A percentile compares a stretch with the other conserved stretches of the same genome.
phyloP scores from a whole-genome alignment of 92 coral and sea anemone species.

The Umimayanthus kanabou region DNA sequence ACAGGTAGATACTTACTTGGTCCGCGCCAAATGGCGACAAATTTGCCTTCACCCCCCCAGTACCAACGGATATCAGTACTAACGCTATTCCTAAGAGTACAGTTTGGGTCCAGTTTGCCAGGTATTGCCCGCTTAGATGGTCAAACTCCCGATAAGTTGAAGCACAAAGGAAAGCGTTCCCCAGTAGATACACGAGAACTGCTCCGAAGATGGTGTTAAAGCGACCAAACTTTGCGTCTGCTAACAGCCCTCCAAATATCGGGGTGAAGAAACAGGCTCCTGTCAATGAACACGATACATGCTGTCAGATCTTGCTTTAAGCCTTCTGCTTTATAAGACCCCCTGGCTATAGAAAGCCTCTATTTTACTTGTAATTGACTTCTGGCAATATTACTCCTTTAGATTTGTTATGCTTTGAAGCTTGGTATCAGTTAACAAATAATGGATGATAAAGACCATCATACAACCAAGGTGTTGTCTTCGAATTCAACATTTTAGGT shows the following conservation, averaged over 20 bases:
- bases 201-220: conserved; percentile 73
- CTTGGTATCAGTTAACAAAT: no score
- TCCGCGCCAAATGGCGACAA: conserved; percentile 87
- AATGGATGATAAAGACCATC: no score
- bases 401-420: no score
- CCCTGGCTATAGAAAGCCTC: no score
- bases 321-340: not conserved
- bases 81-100: conserved; percentile 55
- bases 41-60: conserved; percentile 82
- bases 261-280: conserved; percentile 80
- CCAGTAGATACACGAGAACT: conserved; percentile 57
- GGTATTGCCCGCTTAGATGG: conserved; percentile 28
- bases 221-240: conserved; percentile 71
- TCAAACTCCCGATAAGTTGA: conserved; percentile 40
- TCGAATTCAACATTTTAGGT: no score
- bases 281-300: not conserved
- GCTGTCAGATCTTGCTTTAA: not conserved
- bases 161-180: conserved; percentile 62
- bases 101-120: conserved; percentile 25
- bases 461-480: no score
- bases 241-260: conserved; percentile 77
- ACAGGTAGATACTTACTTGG: conserved; percentile 40
- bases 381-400: no score
- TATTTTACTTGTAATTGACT: no score
- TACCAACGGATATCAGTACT: conserved; percentile 62